phyloP scores from a whole-genome alignment of 2,888 invertebrate genomes.

The Hirtodrosophila duncani region DNA sequence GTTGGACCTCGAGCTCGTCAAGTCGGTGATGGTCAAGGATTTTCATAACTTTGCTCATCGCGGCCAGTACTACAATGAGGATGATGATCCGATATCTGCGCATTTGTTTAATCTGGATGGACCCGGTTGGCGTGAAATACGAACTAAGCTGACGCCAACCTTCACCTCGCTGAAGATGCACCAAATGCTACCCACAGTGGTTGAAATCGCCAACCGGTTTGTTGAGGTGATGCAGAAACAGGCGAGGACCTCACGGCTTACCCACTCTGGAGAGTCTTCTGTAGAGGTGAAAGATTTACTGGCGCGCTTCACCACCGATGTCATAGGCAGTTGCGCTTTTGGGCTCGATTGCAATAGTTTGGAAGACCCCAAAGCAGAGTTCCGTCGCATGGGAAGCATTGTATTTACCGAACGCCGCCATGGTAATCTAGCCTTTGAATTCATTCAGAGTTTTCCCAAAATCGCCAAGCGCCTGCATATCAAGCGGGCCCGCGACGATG shows the following conservation, averaged over 20 bases:
- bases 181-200: too few relatives aligned
- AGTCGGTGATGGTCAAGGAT: conserved; percentile 75
- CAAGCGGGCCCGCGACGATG: conserved; percentile 50
- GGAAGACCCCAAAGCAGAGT: conserved; percentile 77
- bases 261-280: too few relatives aligned
- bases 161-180: too few relatives aligned
- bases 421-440: conserved; percentile 36
- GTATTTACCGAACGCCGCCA: conserved; percentile 52
- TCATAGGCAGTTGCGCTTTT: conserved; percentile 79
- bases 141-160: conserved; percentile 79
- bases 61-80: conserved; percentile 72
- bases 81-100: conserved; percentile 75
- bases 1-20: conserved; percentile 74
- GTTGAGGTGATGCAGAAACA: too few relatives aligned
- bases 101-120: conserved; percentile 77
- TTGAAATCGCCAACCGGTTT: too few relatives aligned
- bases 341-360: conserved; percentile 79
- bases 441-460: conserved; percentile 54
- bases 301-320: conserved; percentile 79
- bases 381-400: conserved; percentile 69
- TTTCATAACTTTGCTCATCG: conserved; percentile 76
- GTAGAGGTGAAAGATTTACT: conserved; percentile 78
- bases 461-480: conserved; percentile 54
- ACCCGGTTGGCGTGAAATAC: conserved; percentile 78
- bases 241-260: too few relatives aligned